phyloP scores from a whole-genome alignment of 2,797 vertebrate genomes.

The Ctenochaetus hawaiiensis region DNA sequence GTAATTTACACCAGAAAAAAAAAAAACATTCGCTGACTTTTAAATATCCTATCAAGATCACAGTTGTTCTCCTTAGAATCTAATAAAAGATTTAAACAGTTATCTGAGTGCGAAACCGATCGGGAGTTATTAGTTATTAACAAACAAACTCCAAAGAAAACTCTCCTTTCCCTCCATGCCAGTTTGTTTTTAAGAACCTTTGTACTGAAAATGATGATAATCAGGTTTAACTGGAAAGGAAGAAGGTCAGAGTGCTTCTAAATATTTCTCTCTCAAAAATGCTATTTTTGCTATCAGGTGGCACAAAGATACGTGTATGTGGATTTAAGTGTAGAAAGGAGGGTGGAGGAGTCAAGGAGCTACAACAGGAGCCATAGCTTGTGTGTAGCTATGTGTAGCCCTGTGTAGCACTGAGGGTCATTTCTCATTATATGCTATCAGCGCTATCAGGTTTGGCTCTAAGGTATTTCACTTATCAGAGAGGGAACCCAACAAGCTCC shows the following conservation, averaged over 20 bases:
- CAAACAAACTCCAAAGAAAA: conserved; percentile 66
- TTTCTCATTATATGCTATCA: conserved; percentile 69
- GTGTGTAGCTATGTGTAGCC: conserved; percentile 12
- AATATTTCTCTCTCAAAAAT: conserved; percentile 36
- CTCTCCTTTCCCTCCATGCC: conserved; percentile 40
- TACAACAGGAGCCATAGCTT: conserved; percentile 27
- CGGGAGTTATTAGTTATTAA: conserved; percentile 61
- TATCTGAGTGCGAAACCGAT: conserved; percentile 59
- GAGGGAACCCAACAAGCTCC: conserved; percentile 54
- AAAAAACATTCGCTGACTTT: conserved; percentile 38
- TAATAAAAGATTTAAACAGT: conserved; percentile 70
- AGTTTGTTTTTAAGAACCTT: conserved; percentile 50
- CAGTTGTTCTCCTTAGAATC: conserved; percentile 47
- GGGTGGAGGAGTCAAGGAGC: not conserved
- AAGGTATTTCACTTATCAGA: conserved; percentile 71
- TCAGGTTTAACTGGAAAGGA: conserved; percentile 36
- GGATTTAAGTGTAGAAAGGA: not conserved
- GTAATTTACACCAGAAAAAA: conserved; percentile 52
- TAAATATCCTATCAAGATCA: conserved; percentile 58
- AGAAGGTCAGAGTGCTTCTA: not conserved
- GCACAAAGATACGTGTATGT: not conserved
- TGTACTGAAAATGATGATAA: conserved; percentile 46
- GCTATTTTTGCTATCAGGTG: conserved; percentile 15
- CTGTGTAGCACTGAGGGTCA: conserved; percentile 10
- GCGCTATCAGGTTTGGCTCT: conserved; percentile 60